These are phyloP conservation scores for Solenopsis invicta DNA, from an alignment of 1,140 invertebrate species.

Conservation along the genomic window DNA sequence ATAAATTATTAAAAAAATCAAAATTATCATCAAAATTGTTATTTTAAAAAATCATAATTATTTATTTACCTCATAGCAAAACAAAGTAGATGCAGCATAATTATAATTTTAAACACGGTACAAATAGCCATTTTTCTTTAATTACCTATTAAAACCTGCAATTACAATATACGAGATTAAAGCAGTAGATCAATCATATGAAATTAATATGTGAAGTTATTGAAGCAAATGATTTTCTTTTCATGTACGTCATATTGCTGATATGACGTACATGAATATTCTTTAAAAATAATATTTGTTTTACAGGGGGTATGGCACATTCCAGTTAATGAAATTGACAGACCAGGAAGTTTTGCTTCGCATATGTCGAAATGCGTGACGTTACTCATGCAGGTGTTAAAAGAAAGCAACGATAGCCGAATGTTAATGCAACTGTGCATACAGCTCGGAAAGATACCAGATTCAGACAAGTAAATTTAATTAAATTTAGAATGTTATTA, in stretches of 20 bases:
- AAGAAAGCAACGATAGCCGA: conserved; percentile 92
- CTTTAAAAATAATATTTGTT: background rate
- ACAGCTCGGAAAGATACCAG: conserved; percentile 93
- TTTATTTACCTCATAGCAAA: conserved; percentile 61
- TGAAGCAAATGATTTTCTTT: background rate
- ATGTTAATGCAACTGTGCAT: conserved; percentile 93
- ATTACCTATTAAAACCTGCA: background rate
- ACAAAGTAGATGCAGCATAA: conserved; percentile 16
- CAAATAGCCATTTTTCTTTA: background rate
- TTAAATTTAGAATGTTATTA: conserved; percentile 25
- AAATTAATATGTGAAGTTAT: conserved; percentile 3
- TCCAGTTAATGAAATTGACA: conserved; percentile 95
- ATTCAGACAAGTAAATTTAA: conserved; percentile 91
- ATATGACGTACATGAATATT: background rate
- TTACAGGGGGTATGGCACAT: conserved; percentile 96
- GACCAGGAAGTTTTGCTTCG: conserved; percentile 95
- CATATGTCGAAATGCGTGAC: conserved; percentile 95
- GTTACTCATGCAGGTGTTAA: conserved; percentile 93
- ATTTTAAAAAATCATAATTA: no score
- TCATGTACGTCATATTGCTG: background rate
- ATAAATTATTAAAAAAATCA: background rate
- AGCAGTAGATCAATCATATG: no score
- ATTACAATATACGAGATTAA: background rate
- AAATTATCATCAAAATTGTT: no score
- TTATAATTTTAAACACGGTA: background rate